Conservation (phyloP, 2,888 invertebrate genomes). For the Diaprepes abbreviatus region DNA sequence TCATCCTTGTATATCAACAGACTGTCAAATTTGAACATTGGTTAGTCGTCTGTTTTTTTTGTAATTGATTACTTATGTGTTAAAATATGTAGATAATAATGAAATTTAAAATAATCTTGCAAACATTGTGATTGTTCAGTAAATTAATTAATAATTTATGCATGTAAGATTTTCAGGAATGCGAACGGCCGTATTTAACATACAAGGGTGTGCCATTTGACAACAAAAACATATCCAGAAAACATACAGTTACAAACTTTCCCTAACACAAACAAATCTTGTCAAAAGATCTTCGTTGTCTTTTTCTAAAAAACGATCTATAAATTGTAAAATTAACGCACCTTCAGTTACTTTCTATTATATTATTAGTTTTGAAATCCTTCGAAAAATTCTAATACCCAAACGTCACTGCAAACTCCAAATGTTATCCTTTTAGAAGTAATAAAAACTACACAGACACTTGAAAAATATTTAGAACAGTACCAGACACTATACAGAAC, state of each 20-base stretch:
- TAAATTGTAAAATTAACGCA: neutral
- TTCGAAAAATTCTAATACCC: slow-evolving; percentile 32
- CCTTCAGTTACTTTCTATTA: slow-evolving; percentile 43
- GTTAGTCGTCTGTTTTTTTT: too few relatives aligned
- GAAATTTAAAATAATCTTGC: too few relatives aligned
- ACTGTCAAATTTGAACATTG: too few relatives aligned
- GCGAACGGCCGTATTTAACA: slow-evolving; percentile 18
- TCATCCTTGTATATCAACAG: too few relatives aligned
- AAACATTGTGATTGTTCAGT: too few relatives aligned
- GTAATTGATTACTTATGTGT: too few relatives aligned
- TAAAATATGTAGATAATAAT: too few relatives aligned
- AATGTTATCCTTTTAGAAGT: slow-evolving; percentile 24
- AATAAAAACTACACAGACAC: slow-evolving; percentile 20
- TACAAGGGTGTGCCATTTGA: slow-evolving; percentile 42
- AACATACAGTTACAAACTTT: neutral
- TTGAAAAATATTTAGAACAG: neutral
- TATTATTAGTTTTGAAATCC: slow-evolving; percentile 30
- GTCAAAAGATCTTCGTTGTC: neutral
- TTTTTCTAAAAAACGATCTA: neutral
- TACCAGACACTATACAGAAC: slow-evolving; percentile 15
- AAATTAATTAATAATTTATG: slow-evolving; percentile 3
- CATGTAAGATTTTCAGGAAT: slow-evolving; percentile 10
- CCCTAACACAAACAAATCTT: neutral
- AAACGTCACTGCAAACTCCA: slow-evolving; percentile 43
- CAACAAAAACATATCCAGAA: neutral